These are phyloP conservation scores for Uloborus diversus DNA, from an alignment of 1,140 invertebrate species.

Conservation along the genomic window DNA sequence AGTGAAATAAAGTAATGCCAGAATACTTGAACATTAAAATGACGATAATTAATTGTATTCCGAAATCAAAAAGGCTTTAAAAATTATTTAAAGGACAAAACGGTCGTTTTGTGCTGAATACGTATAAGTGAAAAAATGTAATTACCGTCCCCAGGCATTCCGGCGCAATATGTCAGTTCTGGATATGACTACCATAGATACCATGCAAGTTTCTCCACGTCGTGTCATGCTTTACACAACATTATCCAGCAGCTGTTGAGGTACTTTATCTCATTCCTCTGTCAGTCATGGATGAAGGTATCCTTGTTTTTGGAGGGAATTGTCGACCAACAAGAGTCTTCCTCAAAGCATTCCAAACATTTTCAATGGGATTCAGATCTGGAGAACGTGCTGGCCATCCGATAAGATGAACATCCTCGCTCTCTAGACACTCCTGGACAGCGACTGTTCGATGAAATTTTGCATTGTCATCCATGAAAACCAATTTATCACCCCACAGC, in stretches of 20 bases:
- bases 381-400: not conserved
- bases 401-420: not conserved
- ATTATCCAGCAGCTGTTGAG: not conserved
- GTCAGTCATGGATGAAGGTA: not conserved
- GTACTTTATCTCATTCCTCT: not conserved
- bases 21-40: too few species aligned
- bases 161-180: not conserved
- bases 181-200: not conserved
- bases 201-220: not conserved
- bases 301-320: slow-evolving; percentile 1
- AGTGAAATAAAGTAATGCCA: too few species aligned
- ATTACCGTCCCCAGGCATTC: not conserved
- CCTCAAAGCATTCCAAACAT: not conserved
- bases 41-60: too few species aligned
- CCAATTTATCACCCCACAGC: not conserved
- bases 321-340: slow-evolving; percentile 1
- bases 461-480: not conserved
- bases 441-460: not conserved
- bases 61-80: too few species aligned
- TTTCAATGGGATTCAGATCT: not conserved
- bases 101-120: too few species aligned
- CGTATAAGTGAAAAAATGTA: too few species aligned
- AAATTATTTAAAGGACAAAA: too few species aligned
- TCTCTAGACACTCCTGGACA: not conserved
- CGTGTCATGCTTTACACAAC: not conserved